A percentile compares a stretch with the other conserved stretches of the same genome.
phyloP scores from a whole-genome alignment of 37 sponge, comb jelly and placozoan species.

The Aplysina aerophoba region DNA sequence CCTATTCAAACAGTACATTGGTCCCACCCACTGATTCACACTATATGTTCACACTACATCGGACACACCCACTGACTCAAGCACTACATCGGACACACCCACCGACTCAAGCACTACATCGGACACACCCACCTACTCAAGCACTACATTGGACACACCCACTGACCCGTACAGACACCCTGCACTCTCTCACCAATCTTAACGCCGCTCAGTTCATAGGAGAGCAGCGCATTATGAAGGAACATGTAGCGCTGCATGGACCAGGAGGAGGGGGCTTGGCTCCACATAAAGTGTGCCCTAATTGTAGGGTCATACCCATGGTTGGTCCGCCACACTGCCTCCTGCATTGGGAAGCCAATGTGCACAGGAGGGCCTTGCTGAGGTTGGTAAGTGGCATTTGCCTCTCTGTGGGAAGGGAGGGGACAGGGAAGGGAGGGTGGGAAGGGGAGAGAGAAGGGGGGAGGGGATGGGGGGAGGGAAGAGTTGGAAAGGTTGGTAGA shows the following conservation, averaged over 20 bases:
- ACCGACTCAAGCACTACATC: conserved; percentile 14
- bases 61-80: background rate
- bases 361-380: conserved; percentile 28
- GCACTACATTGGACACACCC: too few species aligned
- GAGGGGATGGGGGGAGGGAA: too few species aligned
- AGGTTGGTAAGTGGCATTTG: conserved; percentile 42
- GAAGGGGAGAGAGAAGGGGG: too few species aligned
- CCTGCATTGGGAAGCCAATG: conserved; percentile 70
- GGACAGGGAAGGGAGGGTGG: too few species aligned
- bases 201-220: conserved; percentile 17
- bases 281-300: conserved; percentile 71
- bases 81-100: background rate
- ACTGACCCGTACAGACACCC: too few species aligned
- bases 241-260: conserved; percentile 69
- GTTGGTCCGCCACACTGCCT: conserved; percentile 78
- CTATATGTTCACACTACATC: too few species aligned
- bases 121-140: too few species aligned
- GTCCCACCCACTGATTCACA: too few species aligned
- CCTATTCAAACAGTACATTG: too few species aligned
- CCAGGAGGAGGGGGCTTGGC: conserved; percentile 57
- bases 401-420: too few species aligned
- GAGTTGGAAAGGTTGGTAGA: too few species aligned
- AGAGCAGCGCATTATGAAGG: conserved; percentile 53
- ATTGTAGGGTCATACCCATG: conserved; percentile 79
- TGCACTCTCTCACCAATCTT: conserved; percentile 42